phyloP scores from a whole-genome alignment of 2,797 vertebrate genomes.

The Enteromius paludinosus region DNA sequence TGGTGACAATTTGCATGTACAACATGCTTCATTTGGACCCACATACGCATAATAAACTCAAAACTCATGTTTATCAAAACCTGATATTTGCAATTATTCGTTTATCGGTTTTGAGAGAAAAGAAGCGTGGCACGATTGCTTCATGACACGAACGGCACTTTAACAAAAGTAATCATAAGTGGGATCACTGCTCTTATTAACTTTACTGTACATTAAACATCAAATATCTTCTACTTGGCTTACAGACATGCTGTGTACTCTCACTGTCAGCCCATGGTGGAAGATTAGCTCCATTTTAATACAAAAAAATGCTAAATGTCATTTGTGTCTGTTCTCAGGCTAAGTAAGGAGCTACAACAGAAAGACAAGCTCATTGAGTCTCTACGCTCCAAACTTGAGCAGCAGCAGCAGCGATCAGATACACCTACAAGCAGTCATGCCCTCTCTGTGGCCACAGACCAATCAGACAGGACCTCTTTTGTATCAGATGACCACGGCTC shows the following conservation, averaged over 20 bases:
- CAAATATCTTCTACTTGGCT: neutral
- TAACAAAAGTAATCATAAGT: neutral
- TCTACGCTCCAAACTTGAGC: slow-evolving; percentile 83
- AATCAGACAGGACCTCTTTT: slow-evolving; percentile 85
- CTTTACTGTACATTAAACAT: neutral
- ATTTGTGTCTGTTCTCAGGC: slow-evolving; percentile 69
- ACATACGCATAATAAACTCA: slow-evolving; percentile 22
- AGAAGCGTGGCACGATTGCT: neutral
- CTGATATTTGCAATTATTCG: slow-evolving; percentile 4
- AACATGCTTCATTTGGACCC: neutral
- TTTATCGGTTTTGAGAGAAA: neutral
- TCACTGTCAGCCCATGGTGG: neutral
- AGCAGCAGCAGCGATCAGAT: slow-evolving; percentile 71
- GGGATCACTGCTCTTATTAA: neutral
- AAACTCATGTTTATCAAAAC: slow-evolving; percentile 14
- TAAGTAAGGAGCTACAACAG: slow-evolving; percentile 89
- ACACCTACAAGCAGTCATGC: slow-evolving; percentile 82
- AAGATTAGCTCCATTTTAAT: slow-evolving; percentile 12
- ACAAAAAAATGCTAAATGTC: neutral
- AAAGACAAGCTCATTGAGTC: slow-evolving; percentile 90
- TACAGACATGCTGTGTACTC: neutral
- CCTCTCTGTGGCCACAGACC: slow-evolving; percentile 81
- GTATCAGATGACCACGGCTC: slow-evolving; percentile 79
- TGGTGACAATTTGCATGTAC: slow-evolving; percentile 22
- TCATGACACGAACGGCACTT: neutral